Percentiles rank a stretch among this genome's conserved stretches.
Conservation (phyloP, 2,113 vertebrate genomes). For the Ivindomyrus marchei region DNA sequence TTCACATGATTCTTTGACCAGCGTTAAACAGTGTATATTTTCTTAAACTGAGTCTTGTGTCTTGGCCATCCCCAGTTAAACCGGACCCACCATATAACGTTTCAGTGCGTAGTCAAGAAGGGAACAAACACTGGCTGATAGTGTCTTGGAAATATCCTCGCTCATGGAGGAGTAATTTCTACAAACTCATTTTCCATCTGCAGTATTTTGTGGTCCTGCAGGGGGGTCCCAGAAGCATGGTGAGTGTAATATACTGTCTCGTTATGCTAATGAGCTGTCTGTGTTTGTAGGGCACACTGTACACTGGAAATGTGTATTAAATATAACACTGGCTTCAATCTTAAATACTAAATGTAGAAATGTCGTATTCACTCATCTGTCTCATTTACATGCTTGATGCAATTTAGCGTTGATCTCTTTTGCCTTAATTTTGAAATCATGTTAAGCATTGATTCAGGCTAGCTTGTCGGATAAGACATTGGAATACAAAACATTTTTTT, state of each 20-base stretch:
- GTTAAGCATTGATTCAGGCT: background rate
- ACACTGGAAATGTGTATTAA: background rate
- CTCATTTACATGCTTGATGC: background rate
- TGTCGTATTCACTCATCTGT: background rate
- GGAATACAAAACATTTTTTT: background rate
- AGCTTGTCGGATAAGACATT: background rate
- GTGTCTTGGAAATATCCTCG: slow-evolving; percentile 51
- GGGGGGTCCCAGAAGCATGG: background rate
- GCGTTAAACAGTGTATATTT: background rate
- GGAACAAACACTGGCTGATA: slow-evolving; percentile 29
- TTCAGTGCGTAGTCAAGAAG: slow-evolving; percentile 26
- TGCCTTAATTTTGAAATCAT: background rate
- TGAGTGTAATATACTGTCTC: background rate
- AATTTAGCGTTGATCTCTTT: background rate
- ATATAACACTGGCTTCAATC: background rate
- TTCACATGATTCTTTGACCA: background rate
- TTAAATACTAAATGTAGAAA: background rate
- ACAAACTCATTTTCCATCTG: slow-evolving; percentile 46
- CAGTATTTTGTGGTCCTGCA: slow-evolving; percentile 4
- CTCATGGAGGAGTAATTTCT: slow-evolving; percentile 50
- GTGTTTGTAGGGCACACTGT: background rate
- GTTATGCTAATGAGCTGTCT: background rate
- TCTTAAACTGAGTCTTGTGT: background rate
- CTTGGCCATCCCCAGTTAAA: slow-evolving; percentile 47
- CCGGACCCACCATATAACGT: slow-evolving; percentile 55